phyloP scores from a whole-genome alignment of 2,888 invertebrate species.

The Limnephilus auricula region DNA sequence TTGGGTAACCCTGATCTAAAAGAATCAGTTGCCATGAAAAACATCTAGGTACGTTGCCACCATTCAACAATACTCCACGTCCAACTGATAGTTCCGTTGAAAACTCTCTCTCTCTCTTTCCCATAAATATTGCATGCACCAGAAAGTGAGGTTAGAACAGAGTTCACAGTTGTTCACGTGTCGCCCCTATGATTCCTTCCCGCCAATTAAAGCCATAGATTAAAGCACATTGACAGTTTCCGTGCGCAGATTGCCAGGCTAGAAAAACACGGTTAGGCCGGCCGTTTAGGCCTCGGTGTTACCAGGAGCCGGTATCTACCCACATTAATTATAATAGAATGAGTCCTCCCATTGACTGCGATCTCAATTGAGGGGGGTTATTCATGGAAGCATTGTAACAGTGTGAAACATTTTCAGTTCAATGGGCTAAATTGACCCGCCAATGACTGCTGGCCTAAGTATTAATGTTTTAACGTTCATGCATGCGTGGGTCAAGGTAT shows the following conservation, averaged over 20 bases:
- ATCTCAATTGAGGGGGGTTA: constrained; percentile 67
- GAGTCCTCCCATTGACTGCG: constrained; percentile 63
- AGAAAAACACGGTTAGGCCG: neutral
- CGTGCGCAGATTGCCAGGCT: constrained; percentile 29
- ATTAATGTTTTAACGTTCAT: neutral
- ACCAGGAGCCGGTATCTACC: neutral
- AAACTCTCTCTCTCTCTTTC: neutral
- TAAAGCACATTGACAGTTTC: constrained; percentile 34
- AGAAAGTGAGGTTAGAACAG: neutral
- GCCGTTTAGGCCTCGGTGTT: neutral
- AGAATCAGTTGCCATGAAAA: too few relatives aligned
- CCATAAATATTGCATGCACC: neutral
- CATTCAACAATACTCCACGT: too few relatives aligned
- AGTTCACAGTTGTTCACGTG: neutral
- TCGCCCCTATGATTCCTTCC: constrained; percentile 26
- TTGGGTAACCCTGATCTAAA: too few relatives aligned
- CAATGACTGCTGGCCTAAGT: neutral
- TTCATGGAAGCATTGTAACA: neutral
- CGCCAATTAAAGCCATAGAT: constrained; percentile 18
- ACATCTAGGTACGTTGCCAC: too few relatives aligned
- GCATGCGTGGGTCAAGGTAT: neutral
- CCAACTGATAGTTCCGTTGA: too few relatives aligned
- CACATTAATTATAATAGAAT: constrained; percentile 61
- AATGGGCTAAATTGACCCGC: constrained; percentile 17
- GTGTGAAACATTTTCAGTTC: neutral